Conservation (phyloP, 2,113 vertebrate species). For the Rhinoderma darwinii region DNA sequence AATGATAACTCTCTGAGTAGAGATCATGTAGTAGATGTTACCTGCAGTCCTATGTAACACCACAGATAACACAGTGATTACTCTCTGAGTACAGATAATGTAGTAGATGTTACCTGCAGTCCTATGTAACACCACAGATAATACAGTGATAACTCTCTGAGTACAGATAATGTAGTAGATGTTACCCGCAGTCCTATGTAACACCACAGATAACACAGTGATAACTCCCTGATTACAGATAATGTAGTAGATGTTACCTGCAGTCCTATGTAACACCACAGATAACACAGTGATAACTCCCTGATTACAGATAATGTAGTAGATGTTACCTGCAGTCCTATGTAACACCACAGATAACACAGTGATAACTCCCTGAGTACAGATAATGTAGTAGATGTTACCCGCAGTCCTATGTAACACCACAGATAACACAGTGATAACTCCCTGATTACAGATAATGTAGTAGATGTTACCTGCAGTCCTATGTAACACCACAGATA, state of each 20-base stretch:
- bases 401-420: constrained; percentile 4
- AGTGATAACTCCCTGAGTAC: background rate
- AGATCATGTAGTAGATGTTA: no score
- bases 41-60: constrained; percentile 8
- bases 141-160: background rate
- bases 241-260: background rate
- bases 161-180: no score
- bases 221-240: background rate
- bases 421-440: background rate
- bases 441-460: no score
- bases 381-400: no score
- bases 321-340: background rate
- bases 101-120: background rate
- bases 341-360: background rate
- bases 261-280: background rate
- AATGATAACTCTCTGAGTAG: background rate
- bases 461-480: background rate
- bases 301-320: no score
- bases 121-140: background rate
- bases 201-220: background rate
- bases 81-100: no score
- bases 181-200: background rate
- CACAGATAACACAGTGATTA: background rate
- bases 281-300: background rate
- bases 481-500: background rate